phyloP scores from a whole-genome alignment of 1,140 invertebrate species.

The Plodia interpunctella region DNA sequence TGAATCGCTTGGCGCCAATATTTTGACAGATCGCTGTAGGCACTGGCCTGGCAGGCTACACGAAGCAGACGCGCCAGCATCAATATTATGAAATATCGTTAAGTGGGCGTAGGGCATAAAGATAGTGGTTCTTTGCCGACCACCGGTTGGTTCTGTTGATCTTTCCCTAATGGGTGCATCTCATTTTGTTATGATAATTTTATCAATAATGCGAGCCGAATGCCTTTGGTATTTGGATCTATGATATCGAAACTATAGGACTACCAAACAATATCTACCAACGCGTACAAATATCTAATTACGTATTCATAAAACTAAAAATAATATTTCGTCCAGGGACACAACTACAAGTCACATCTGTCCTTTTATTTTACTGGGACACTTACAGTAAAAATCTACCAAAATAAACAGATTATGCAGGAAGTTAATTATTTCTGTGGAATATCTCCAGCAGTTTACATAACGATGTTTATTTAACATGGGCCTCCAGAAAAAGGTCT shows the following conservation, averaged over 20 bases:
- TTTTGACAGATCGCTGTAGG: constrained; percentile 48
- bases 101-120: constrained; percentile 52
- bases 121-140: background rate
- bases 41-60: constrained; percentile 36
- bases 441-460: background rate
- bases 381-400: too few relatives aligned
- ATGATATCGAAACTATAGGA: background rate
- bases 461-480: constrained; percentile 21
- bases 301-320: too few relatives aligned
- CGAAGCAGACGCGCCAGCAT: constrained; percentile 39
- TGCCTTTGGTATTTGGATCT: background rate
- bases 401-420: too few relatives aligned
- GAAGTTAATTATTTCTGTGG: background rate
- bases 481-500: constrained; percentile 11
- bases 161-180: constrained; percentile 25
- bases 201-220: background rate
- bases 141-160: constrained; percentile 16
- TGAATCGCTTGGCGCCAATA: constrained; percentile 42
- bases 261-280: too few relatives aligned
- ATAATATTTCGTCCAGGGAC: too few relatives aligned
- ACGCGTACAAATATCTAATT: too few relatives aligned
- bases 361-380: too few relatives aligned
- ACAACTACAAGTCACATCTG: too few relatives aligned
- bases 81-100: constrained; percentile 60
- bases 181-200: constrained; percentile 15